Conservation (phyloP, 2,797 vertebrate species). For the Channallabes apus region DNA sequence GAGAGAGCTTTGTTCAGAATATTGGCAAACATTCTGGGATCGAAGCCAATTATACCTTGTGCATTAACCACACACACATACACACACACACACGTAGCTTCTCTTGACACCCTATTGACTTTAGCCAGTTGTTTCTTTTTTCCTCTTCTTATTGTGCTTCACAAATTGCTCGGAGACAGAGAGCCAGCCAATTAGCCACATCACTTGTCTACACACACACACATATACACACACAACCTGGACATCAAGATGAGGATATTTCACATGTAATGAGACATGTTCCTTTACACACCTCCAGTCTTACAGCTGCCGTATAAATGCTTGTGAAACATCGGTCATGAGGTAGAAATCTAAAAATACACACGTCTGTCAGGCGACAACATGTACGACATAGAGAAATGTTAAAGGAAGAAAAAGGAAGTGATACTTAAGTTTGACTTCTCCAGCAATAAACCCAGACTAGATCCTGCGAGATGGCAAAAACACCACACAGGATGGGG, state of each 20-base stretch:
- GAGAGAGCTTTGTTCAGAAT: conserved; percentile 32
- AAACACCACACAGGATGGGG: not conserved
- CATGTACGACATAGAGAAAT: not conserved
- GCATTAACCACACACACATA: conserved; percentile 39
- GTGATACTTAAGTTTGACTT: not conserved
- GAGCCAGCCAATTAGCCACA: conserved; percentile 57
- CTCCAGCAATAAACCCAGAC: not conserved
- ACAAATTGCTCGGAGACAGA: conserved; percentile 49
- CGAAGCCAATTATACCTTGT: conserved; percentile 49
- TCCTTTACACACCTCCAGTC: conserved; percentile 37
- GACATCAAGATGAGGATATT: conserved; percentile 43
- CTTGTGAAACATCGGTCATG: conserved; percentile 28
- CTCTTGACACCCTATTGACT: conserved; percentile 61
- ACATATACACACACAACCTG: not conserved
- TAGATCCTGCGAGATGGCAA: not conserved
- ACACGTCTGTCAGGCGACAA: not conserved
- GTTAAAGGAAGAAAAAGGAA: not conserved
- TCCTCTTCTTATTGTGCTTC: conserved; percentile 52
- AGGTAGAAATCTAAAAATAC: conserved; percentile 18
- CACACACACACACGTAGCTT: conserved; percentile 19
- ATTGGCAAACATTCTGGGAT: conserved; percentile 49
- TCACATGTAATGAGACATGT: conserved; percentile 54
- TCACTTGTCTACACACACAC: conserved; percentile 35
- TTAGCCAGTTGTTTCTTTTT: conserved; percentile 44
- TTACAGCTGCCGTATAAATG: conserved; percentile 8